These are phyloP conservation scores for Drosophila parvula DNA, from an alignment of 1,140 invertebrate genomes.

Conservation along the genomic window DNA sequence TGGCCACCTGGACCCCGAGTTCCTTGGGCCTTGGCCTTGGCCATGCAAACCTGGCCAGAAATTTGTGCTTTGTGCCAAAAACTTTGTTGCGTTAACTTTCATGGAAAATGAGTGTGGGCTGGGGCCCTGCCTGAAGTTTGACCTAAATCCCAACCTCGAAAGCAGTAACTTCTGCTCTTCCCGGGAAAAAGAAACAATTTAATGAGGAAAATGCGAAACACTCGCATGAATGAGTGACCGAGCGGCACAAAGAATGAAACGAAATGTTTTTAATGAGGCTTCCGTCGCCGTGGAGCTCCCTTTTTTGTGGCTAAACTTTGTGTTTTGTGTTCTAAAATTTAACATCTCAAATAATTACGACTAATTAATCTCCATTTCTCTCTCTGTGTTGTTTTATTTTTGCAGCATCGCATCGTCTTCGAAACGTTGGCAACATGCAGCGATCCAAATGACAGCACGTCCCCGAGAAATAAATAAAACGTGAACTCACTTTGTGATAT, in stretches of 20 bases:
- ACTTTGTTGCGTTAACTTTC: constrained; percentile 54
- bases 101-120: neutral
- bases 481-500: constrained; percentile 81
- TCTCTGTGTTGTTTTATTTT: constrained; percentile 21
- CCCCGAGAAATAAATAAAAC: constrained; percentile 49
- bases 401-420: constrained; percentile 35
- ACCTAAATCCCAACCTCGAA: constrained; percentile 23
- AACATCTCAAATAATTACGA: constrained; percentile 30
- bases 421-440: constrained; percentile 61
- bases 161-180: constrained; percentile 33
- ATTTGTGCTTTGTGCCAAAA: constrained; percentile 32
- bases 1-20: constrained; percentile 15
- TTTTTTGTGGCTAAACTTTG: constrained; percentile 39
- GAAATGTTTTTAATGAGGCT: constrained; percentile 68
- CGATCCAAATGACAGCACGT: constrained; percentile 79
- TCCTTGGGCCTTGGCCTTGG: constrained; percentile 30
- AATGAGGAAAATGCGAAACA: constrained; percentile 54
- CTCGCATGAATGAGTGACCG: constrained; percentile 44
- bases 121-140: constrained; percentile 18
- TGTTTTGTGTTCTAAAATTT: constrained; percentile 28
- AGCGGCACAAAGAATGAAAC: constrained; percentile 18
- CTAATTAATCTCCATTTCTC: constrained; percentile 43
- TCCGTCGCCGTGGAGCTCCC: neutral
- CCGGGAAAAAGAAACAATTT: constrained; percentile 59
- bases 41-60: constrained; percentile 48